phyloP scores from a whole-genome alignment of 2,888 invertebrate genomes.

The Pimpla rufipes region DNA sequence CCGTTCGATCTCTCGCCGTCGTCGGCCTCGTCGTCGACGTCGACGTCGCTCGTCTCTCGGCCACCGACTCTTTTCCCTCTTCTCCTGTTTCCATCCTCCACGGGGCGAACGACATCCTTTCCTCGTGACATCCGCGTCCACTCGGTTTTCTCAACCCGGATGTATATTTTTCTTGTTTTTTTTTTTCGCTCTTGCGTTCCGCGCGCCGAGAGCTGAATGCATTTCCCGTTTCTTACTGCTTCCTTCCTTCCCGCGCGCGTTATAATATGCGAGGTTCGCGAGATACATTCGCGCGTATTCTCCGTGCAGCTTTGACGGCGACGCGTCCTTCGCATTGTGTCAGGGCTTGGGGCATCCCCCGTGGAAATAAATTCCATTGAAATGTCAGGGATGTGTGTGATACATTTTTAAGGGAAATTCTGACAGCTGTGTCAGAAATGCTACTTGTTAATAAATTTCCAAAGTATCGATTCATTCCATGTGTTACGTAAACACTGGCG shows the following conservation, averaged over 20 bases:
- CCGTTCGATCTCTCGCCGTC: conserved; percentile 61
- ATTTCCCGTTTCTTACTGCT: background rate
- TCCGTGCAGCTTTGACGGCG: background rate
- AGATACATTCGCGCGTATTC: background rate
- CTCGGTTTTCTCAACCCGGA: background rate
- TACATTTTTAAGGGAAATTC: too few relatives aligned
- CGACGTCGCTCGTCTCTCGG: conserved; percentile 45
- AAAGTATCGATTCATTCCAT: too few relatives aligned
- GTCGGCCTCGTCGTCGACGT: conserved; percentile 50
- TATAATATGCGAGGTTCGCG: background rate
- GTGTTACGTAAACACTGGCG: too few relatives aligned
- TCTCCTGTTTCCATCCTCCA: background rate
- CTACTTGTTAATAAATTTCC: too few relatives aligned
- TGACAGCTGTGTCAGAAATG: too few relatives aligned
- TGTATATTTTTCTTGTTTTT: background rate
- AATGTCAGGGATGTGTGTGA: too few relatives aligned
- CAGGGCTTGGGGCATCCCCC: background rate
- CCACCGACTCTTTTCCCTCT: too few relatives aligned
- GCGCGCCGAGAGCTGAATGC: background rate
- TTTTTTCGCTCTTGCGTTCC: background rate
- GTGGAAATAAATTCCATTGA: too few relatives aligned
- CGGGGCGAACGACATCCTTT: background rate
- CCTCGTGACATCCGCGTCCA: background rate
- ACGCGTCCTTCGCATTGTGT: background rate
- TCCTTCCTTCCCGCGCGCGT: conserved; percentile 8